A percentile compares a stretch with the other conserved stretches of the same genome.
Evolutionary conservation across 1,140 invertebrate genomes (phyloP).

Genomic region (Ceratosolen solmsi): DNA sequence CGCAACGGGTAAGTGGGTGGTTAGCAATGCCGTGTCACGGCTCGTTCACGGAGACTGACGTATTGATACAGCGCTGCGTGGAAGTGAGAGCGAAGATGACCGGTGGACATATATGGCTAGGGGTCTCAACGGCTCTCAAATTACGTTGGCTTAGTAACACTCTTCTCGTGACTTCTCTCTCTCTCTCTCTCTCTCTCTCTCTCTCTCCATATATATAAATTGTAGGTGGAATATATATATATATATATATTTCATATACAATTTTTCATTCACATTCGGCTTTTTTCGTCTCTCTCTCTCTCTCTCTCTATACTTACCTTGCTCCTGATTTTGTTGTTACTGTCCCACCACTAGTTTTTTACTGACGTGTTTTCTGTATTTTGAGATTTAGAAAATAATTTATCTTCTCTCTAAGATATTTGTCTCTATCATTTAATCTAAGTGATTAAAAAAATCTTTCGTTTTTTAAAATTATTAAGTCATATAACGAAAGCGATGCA

Average conservation of each 20-base stretch:
- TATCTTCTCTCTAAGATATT: no score
- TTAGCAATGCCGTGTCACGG: neutral
- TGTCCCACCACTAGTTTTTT: no score
- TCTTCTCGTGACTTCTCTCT: slow-evolving; percentile 26
- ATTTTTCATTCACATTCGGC: slow-evolving; percentile 1
- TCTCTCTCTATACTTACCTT: slow-evolving; percentile 3
- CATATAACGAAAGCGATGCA: no score
- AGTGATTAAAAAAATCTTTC: no score
- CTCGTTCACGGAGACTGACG: slow-evolving; percentile 32
- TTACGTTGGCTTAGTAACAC: slow-evolving; percentile 62
- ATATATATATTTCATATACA: no score
- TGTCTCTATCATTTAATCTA: no score
- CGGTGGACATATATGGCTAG: slow-evolving; percentile 73
- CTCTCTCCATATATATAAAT: no score
- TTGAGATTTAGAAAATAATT: slow-evolving; percentile 4
- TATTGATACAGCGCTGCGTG: slow-evolving; percentile 40
- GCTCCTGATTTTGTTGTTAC: neutral
- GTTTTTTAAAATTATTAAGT: no score
- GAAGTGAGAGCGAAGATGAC: slow-evolving; percentile 60
- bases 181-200: slow-evolving; percentile 34
- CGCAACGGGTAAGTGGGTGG: neutral
- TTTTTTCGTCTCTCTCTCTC: slow-evolving; percentile 23
- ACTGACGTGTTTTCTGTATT: neutral
- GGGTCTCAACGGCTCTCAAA: slow-evolving; percentile 69
- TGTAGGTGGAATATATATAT: no score